Evolutionary conservation across 2,113 vertebrate species (phyloP), one percentile per base, ranked within the genome.

Genomic region (Pseudopipra pipra): DNA sequence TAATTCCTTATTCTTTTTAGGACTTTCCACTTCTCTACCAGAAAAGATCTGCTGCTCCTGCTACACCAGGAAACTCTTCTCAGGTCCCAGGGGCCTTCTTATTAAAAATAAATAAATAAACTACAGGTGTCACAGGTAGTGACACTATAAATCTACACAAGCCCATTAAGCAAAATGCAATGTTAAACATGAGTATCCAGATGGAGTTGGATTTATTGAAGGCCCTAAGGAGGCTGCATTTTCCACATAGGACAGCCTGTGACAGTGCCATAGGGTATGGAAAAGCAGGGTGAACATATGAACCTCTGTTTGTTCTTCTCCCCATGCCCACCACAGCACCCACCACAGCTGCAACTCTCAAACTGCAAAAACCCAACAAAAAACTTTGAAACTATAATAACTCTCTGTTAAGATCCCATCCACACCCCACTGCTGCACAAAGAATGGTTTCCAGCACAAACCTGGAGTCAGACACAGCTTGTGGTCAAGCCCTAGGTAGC

Each of bases 261-360:
- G 17, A 56, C 24, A 41, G 8, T 30, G 16, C 54, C 37, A 14
- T 5, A 5, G 27, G 11, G 7, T 66, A 63, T 23, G 28, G 20
- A 62, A 85, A 73, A 83, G 4, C 6, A 9, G 2, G 43, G 4
- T 10, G 49, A 73, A 46, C 1, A 0, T 0, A 37, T 0, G 5
- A 93, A 14, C 5, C 9, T 4, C 9, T 56, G 4, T 49, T 62
- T 25, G 12, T 31, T 76, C 27, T 73, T 70, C 35, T 49, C 11
- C 20, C 23, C 39, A 22, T 3, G 3, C n/a, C n/a, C 20, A 62
- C 5, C 30, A 22, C 17, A 35, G 28, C 1, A 3, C 23, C 46
- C 33, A 2, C 22, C 51, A 52, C 51, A 52, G 51, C 41, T 59
- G 35, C 30, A 78, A 44, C 14, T 46, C 43, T 33, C 6, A 18